Evolutionary conservation across 2,797 vertebrate genomes (phyloP), one percentile per base, ranked within the genome.

Genomic region (Sebastes nivosus): DNA sequence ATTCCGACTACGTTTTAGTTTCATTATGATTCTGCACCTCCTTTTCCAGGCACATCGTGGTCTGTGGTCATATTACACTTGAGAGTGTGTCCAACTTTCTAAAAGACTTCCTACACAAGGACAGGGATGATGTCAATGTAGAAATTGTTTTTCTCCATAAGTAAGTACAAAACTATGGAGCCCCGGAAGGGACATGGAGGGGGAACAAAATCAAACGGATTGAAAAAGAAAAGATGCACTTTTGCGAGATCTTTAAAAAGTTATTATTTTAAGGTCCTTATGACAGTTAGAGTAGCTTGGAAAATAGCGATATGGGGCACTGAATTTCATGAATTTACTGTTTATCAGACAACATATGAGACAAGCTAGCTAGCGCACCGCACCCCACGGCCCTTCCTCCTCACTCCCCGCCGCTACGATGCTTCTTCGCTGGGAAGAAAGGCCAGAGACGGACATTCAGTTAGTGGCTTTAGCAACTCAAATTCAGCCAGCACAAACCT

Each of bases 131-230:
- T 96, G 99, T 99, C 95, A 99, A 99, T 90, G 99, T 99, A 97
- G 99, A 99, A 97, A 99, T 99, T 72, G 98, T 99, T 96, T 99
- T 99, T 98, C 98, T 99, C 95, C 99, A 99, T 97, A 99, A 99
- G 99, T 99, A 94, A 99, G 99, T 97, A 71, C 32, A 30, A 32
- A 32, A 2, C 9, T 42, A 38, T 34, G 7, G 63, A 24, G 34
- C 8, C 10, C 63, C 0, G 4, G 22, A 25, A 65, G 22, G 63
- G 36, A 65, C 34, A 42, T 42, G 22, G 36, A 65, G 8, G 34
- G 4, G 1, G 4, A 2, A 13, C 13, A 63, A 13, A 13, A 22
- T 54, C 0, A 2, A 64, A 36, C 3, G 22, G 1, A 16, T 36
- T 1, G 14, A 46, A 46, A 22, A 42, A 16, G 38, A 42, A 42